A percentile compares a stretch with the other conserved stretches of the same genome.
Evolutionary conservation across 2,113 vertebrate genomes (phyloP).

Genomic region (Chaetura pelagica): DNA sequence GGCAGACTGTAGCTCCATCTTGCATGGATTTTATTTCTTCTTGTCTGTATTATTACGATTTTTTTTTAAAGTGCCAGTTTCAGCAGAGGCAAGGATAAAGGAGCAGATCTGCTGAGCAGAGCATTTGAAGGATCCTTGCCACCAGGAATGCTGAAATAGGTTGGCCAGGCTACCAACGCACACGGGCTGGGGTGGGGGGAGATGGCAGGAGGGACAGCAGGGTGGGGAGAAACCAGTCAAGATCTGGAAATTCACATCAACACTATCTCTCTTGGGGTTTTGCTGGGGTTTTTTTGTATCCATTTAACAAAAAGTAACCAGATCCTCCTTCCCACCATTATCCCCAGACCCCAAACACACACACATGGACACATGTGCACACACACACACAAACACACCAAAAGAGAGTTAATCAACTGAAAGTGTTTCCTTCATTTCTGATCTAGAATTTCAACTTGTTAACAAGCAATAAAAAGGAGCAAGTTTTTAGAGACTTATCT

Average conservation of each 20-base stretch:
- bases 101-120: slow-evolving; percentile 62
- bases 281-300: slow-evolving; percentile 35
- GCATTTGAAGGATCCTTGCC: slow-evolving; percentile 6
- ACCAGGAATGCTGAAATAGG: not conserved
- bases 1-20: slow-evolving; percentile 44
- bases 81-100: slow-evolving; percentile 45
- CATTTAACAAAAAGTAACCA: slow-evolving; percentile 77
- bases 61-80: slow-evolving; percentile 32
- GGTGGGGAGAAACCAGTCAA: slow-evolving; percentile 64
- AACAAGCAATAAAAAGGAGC: slow-evolving; percentile 79
- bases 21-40: not conserved
- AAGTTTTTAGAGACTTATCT: slow-evolving; percentile 80
- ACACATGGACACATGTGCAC: not conserved
- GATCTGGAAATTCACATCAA: slow-evolving; percentile 54
- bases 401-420: slow-evolving; percentile 76
- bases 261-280: slow-evolving; percentile 27
- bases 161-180: slow-evolving; percentile 64
- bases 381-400: not conserved
- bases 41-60: not conserved
- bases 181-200: slow-evolving; percentile 50
- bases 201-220: slow-evolving; percentile 21
- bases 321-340: slow-evolving; percentile 11
- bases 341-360: slow-evolving; percentile 19
- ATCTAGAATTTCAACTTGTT: slow-evolving; percentile 76
- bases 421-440: slow-evolving; percentile 77